Conservation (phyloP, 2,113 vertebrate species). For the Psilopsiagon aymara region DNA sequence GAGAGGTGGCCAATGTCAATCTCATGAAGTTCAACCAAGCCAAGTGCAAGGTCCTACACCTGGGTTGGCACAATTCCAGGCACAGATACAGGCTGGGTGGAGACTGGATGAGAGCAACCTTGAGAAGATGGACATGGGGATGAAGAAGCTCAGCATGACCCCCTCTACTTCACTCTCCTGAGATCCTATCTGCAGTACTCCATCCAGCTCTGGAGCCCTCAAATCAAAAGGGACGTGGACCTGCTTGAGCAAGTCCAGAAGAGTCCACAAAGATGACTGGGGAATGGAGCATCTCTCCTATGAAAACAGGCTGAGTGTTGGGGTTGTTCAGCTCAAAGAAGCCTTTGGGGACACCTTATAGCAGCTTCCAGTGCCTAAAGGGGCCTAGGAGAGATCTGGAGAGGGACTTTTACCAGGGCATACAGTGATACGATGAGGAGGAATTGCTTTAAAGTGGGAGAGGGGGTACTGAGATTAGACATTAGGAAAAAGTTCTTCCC, state of each 20-base stretch:
- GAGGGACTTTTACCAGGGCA: neutral
- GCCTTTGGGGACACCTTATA: neutral
- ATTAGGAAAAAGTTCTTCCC: neutral
- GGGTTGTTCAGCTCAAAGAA: neutral
- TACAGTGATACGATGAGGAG: neutral
- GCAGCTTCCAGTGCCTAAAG: neutral
- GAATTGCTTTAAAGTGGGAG: neutral
- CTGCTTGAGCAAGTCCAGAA: neutral
- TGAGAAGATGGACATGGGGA: neutral
- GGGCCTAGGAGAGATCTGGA: neutral
- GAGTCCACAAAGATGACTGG: neutral
- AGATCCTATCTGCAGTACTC: neutral
- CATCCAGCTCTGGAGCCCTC: neutral
- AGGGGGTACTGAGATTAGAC: neutral
- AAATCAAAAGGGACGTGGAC: neutral
- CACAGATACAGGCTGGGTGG: neutral
- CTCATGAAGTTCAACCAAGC: neutral
- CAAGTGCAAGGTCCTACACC: neutral
- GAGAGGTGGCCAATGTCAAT: neutral
- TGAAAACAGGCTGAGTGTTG: neutral
- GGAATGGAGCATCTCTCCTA: neutral
- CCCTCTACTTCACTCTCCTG: neutral
- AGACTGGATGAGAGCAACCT: neutral
- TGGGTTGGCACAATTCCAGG: neutral
- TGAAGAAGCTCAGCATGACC: neutral